Evolutionary conservation across 2,797 vertebrate species (phyloP).

Genomic region (Glossophaga mutica): DNA sequence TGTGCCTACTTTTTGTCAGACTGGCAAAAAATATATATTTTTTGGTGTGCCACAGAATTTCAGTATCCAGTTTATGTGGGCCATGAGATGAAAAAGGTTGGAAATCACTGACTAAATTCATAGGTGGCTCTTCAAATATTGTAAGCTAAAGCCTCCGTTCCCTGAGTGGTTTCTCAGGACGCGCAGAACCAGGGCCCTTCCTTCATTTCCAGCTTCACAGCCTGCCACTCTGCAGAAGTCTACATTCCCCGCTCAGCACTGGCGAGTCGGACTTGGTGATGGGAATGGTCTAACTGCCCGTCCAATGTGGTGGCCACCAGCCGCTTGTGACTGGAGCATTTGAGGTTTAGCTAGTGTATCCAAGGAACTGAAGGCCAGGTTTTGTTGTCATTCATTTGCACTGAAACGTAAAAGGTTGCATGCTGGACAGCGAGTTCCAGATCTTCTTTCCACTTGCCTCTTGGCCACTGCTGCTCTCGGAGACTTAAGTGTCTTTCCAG

Average conservation of each 20-base stretch:
- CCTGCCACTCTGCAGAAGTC: background rate
- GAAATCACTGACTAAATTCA: background rate
- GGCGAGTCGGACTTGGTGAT: background rate
- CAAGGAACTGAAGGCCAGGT: background rate
- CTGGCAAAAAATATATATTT: background rate
- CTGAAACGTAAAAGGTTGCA: background rate
- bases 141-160: background rate
- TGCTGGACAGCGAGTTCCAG: background rate
- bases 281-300: background rate
- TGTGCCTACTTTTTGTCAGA: background rate
- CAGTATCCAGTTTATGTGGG: background rate
- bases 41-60: background rate
- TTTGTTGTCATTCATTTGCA: background rate
- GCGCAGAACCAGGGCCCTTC: background rate
- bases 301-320: background rate
- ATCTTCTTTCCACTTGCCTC: background rate
- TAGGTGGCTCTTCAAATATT: background rate
- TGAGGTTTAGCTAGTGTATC: background rate
- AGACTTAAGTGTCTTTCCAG: background rate
- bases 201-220: background rate
- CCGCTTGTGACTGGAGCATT: rapidly evolving
- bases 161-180: background rate
- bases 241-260: background rate
- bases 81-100: background rate
- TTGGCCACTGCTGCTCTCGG: background rate